A percentile compares a stretch with the other conserved stretches of the same genome.
phyloP scores from a whole-genome alignment of 2,797 vertebrate genomes.

The Novumbra hubbsi region DNA sequence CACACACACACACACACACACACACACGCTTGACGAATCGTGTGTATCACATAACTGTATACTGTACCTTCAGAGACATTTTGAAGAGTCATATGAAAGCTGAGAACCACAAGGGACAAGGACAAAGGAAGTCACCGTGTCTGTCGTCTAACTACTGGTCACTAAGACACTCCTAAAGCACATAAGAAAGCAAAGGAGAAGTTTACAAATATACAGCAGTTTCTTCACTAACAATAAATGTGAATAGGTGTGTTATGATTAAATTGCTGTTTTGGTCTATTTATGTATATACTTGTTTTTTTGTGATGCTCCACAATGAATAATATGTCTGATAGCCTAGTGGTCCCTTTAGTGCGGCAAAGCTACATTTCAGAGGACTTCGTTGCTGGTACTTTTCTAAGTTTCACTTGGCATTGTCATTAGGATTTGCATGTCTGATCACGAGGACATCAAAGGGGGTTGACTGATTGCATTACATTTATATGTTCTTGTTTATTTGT shows the following conservation, averaged over 20 bases:
- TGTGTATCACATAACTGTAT: neutral
- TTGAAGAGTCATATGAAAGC: neutral
- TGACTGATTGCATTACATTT: constrained; percentile 24
- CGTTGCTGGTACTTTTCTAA: constrained; percentile 52
- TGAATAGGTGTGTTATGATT: neutral
- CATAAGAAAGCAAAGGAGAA: neutral
- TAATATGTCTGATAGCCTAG: neutral
- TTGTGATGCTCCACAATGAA: neutral
- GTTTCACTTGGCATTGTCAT: constrained; percentile 61
- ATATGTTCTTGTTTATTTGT: constrained; percentile 46
- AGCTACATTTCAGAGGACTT: constrained; percentile 41
- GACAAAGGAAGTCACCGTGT: neutral
- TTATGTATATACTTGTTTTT: neutral
- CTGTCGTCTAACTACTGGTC: neutral
- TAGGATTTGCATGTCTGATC: constrained; percentile 65
- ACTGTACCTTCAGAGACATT: neutral
- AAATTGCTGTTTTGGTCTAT: too few species aligned
- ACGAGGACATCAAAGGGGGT: constrained; percentile 64
- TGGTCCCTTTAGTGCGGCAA: neutral
- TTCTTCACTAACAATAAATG: neutral
- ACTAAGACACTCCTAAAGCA: neutral
- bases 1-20: neutral
- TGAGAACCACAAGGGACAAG: neutral
- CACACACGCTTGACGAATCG: neutral
- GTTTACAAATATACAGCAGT: neutral